Percentiles rank a stretch among this genome's conserved stretches.
Evolutionary conservation across 2,797 vertebrate species (phyloP).

Genomic region (Gadopsis marmoratus): DNA sequence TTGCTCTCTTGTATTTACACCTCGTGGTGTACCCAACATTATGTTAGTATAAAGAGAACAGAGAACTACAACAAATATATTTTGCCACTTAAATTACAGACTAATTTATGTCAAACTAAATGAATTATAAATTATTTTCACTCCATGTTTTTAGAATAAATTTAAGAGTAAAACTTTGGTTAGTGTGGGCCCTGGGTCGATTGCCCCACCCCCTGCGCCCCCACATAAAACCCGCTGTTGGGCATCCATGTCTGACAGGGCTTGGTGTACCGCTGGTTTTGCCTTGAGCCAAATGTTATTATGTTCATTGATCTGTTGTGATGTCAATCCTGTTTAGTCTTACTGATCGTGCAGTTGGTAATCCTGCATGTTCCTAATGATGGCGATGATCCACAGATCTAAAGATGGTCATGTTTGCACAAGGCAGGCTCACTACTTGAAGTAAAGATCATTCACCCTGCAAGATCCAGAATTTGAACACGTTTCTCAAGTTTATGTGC

Average conservation of each 20-base stretch:
- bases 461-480: too few relatives aligned
- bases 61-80: too few relatives aligned
- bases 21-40: neutral
- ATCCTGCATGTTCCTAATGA: constrained; percentile 34
- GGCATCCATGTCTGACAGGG: neutral
- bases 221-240: too few relatives aligned
- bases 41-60: neutral
- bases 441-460: neutral
- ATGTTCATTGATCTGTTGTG: constrained; percentile 49
- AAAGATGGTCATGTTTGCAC: constrained; percentile 14
- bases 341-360: constrained; percentile 31
- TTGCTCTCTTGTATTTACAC: neutral
- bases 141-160: too few relatives aligned
- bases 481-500: too few relatives aligned
- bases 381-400: constrained; percentile 6
- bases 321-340: constrained; percentile 9
- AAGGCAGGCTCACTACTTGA: neutral
- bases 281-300: neutral
- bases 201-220: too few relatives aligned
- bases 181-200: too few relatives aligned
- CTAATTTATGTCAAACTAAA: too few relatives aligned
- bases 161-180: too few relatives aligned
- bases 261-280: neutral
- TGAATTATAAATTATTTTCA: too few relatives aligned
- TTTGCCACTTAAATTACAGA: neutral